A percentile compares a stretch with the other conserved stretches of the same genome.
These are phyloP conservation scores for Schizaphis graminum DNA, from an alignment of 2,888 invertebrate species.

Conservation along the genomic window DNA sequence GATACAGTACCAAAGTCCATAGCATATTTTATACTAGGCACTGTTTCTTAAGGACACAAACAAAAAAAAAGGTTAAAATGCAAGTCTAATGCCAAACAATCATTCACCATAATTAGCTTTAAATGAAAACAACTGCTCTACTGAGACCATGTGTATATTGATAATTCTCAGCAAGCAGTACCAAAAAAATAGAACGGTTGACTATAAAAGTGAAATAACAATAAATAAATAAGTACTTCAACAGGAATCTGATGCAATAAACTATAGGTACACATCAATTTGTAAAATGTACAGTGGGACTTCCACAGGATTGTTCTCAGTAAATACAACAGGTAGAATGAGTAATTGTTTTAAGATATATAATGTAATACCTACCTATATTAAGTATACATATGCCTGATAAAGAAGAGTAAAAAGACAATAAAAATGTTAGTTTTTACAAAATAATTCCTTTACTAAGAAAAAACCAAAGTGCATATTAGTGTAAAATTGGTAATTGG, in stretches of 20 bases:
- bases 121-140: conserved; percentile 44
- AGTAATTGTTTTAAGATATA: neutral
- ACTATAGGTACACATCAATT: neutral
- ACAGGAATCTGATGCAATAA: neutral
- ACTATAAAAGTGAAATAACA: conserved; percentile 9
- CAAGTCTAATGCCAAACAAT: conserved; percentile 23
- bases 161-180: conserved; percentile 63
- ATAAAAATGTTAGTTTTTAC: neutral
- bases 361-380: neutral
- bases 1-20: conserved; percentile 63
- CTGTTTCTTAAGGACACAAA: conserved; percentile 56
- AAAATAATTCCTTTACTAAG: neutral
- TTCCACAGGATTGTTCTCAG: conserved; percentile 53
- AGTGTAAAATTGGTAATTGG: neutral
- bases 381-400: neutral
- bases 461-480: neutral
- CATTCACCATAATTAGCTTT: conserved; percentile 25
- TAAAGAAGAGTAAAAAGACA: neutral
- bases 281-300: neutral
- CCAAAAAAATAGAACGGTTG: neutral
- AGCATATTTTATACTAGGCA: conserved; percentile 63
- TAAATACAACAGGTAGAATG: conserved; percentile 12
- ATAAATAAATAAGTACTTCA: conserved; percentile 33
- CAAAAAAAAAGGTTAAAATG: neutral
- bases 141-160: conserved; percentile 60